Conservation (phyloP, 2,888 invertebrate genomes). For the Orthosia cruda region DNA sequence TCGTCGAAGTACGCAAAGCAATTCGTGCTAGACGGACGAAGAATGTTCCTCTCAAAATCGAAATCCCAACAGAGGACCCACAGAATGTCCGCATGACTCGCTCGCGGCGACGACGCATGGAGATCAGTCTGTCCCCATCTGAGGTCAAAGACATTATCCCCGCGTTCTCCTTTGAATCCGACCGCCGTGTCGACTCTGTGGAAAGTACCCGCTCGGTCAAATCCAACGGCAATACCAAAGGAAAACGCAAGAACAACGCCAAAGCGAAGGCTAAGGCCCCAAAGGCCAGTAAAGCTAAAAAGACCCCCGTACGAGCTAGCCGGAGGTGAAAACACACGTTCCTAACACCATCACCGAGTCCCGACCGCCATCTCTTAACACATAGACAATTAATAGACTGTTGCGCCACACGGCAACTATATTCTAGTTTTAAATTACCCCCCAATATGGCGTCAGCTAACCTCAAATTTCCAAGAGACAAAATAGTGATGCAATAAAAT, state of each 20-base stretch:
- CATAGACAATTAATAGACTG: slow-evolving; percentile 73
- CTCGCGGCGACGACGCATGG: slow-evolving; percentile 82
- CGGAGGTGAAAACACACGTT: slow-evolving; percentile 81
- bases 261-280: slow-evolving; percentile 69
- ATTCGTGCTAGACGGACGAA: slow-evolving; percentile 78
- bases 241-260: slow-evolving; percentile 56
- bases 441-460: slow-evolving; percentile 73
- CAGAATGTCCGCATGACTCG: slow-evolving; percentile 84
- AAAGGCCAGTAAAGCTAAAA: slow-evolving; percentile 77
- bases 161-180: slow-evolving; percentile 85
- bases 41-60: slow-evolving; percentile 69
- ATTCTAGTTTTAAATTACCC: slow-evolving; percentile 67
- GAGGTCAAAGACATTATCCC: slow-evolving; percentile 80
- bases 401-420: slow-evolving; percentile 73
- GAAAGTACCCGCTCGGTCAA: slow-evolving; percentile 80
- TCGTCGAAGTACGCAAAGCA: slow-evolving; percentile 75
- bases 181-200: slow-evolving; percentile 79
- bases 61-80: slow-evolving; percentile 59
- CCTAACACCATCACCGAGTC: slow-evolving; percentile 21
- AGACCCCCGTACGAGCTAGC: slow-evolving; percentile 74
- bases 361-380: slow-evolving; percentile 67
- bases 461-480: slow-evolving; percentile 83
- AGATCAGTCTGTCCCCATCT: slow-evolving; percentile 85
- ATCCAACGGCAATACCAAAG: slow-evolving; percentile 72
- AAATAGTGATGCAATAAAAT: slow-evolving; percentile 80